Evolutionary conservation across 2,113 vertebrate species (phyloP).

Genomic region (Sorex fumeus): DNA sequence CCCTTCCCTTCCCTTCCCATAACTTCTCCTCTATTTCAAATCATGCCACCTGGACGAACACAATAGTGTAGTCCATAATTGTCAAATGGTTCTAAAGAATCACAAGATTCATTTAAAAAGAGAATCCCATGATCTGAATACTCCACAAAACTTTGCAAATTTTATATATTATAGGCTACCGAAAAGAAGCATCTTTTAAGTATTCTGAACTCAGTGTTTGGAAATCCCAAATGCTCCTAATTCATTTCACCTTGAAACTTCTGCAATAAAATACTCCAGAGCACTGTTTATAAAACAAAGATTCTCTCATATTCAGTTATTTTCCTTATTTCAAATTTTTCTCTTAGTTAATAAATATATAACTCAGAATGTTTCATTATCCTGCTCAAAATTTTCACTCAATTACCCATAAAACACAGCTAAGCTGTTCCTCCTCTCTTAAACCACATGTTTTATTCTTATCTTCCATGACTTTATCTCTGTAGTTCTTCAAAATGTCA

Average conservation of each 20-base stretch:
- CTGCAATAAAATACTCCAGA: conserved; percentile 38
- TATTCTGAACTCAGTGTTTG: not conserved
- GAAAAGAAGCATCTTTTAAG: not conserved
- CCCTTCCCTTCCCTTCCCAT: not conserved
- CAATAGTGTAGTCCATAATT: not conserved
- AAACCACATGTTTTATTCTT: not conserved
- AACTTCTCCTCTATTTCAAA: not conserved
- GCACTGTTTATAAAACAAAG: conserved; percentile 10
- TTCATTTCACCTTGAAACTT: conserved; percentile 9
- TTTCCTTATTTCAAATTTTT: not conserved
- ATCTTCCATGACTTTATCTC: not conserved
- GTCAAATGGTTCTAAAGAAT: conserved; percentile 36
- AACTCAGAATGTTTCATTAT: not conserved
- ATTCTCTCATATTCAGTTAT: not conserved
- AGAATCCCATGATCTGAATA: not conserved
- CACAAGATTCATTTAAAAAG: not conserved
- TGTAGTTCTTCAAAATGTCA: not conserved
- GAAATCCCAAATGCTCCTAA: not conserved
- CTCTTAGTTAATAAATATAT: conserved; percentile 20
- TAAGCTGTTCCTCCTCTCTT: not conserved
- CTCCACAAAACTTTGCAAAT: not conserved
- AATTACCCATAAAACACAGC: conserved; percentile 32
- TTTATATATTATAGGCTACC: not conserved
- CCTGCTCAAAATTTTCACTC: not conserved
- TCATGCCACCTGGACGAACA: not conserved